phyloP scores from a whole-genome alignment of 2,797 vertebrate species.

The Centroberyx gerrardi region DNA sequence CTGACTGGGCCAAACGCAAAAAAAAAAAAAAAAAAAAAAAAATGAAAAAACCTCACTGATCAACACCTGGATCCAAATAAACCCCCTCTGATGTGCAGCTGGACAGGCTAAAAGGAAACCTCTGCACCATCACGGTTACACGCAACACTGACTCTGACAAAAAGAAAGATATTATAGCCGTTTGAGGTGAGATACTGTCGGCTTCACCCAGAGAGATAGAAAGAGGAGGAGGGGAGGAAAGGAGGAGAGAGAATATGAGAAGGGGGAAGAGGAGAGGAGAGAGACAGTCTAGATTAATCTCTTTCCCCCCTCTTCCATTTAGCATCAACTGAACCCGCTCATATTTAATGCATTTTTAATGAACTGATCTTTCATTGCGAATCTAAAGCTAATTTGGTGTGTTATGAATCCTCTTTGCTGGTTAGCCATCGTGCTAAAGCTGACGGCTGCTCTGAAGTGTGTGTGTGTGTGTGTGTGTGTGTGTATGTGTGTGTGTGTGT shows the following conservation, averaged over 20 bases:
- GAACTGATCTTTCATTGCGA: slow-evolving; percentile 86
- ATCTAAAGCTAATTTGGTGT: slow-evolving; percentile 85
- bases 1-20: neutral
- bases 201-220: neutral
- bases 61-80: slow-evolving; percentile 4
- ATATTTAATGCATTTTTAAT: slow-evolving; percentile 87
- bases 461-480: neutral
- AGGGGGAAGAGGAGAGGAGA: slow-evolving; percentile 31
- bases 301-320: slow-evolving; percentile 77
- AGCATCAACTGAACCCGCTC: slow-evolving; percentile 82
- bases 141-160: slow-evolving; percentile 14
- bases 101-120: slow-evolving; percentile 8
- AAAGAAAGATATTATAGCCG: slow-evolving; percentile 23
- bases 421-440: slow-evolving; percentile 68
- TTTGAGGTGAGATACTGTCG: slow-evolving; percentile 7
- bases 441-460: slow-evolving; percentile 34
- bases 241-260: slow-evolving; percentile 15
- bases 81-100: neutral
- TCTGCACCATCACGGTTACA: neutral
- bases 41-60: slow-evolving; percentile 10
- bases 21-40: too few species aligned
- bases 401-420: slow-evolving; percentile 79
- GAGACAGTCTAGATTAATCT: slow-evolving; percentile 70
- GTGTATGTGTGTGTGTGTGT: neutral
- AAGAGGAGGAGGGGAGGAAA: neutral